A percentile compares a stretch with the other conserved stretches of the same genome.
Conservation (phyloP, 2,888 invertebrate species). For the Bimastos eiseni region DNA sequence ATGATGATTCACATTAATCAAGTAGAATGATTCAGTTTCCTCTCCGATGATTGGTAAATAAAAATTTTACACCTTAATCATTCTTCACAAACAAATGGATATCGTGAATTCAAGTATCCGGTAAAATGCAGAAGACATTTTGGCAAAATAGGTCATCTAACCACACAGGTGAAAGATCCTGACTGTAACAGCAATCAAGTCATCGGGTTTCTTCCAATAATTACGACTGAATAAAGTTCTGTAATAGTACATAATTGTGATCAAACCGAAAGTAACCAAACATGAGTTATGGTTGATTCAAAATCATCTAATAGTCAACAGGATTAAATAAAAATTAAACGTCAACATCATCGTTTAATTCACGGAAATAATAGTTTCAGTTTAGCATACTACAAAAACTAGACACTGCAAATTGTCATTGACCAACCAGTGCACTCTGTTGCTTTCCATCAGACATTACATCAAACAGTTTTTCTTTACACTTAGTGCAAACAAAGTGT, state of each 20-base stretch:
- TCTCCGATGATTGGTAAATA: no score
- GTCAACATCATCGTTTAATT: neutral
- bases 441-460: neutral
- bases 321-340: neutral
- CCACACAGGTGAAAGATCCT: no score
- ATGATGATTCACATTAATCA: neutral
- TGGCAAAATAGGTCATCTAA: neutral
- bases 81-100: neutral
- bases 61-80: neutral
- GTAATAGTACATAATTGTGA: neutral
- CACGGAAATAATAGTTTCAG: neutral
- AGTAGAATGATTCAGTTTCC: neutral
- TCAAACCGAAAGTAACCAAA: neutral
- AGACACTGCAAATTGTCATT: neutral
- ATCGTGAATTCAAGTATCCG: neutral
- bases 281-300: neutral
- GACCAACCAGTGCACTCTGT: neutral
- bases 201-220: neutral
- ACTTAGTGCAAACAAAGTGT: neutral
- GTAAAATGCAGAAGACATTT: neutral
- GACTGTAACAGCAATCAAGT: neutral
- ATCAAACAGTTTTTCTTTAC: neutral
- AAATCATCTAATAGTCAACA: neutral
- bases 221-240: neutral
- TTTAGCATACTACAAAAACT: neutral